These are phyloP conservation scores for Sylvia borin DNA, from an alignment of 2,797 vertebrate species.

Conservation along the genomic window DNA sequence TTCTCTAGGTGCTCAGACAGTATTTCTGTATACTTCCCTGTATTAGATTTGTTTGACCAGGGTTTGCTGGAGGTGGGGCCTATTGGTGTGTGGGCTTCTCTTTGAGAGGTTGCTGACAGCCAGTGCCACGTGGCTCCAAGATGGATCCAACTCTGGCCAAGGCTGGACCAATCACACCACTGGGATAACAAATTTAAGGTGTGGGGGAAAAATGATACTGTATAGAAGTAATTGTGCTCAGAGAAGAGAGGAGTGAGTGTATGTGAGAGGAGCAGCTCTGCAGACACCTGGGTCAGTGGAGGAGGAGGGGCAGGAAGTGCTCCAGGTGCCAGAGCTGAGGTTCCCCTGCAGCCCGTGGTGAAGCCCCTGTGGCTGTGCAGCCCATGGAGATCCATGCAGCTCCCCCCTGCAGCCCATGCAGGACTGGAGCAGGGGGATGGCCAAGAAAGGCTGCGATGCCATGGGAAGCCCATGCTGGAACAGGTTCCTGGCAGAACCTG, in stretches of 20 bases:
- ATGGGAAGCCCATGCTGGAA: background rate
- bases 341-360: background rate
- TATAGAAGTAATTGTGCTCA: background rate
- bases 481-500: background rate
- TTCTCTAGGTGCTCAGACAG: background rate
- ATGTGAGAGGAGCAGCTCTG: background rate
- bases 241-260: background rate
- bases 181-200: background rate
- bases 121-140: background rate
- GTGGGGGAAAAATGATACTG: background rate
- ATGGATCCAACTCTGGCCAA: background rate
- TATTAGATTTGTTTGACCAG: background rate
- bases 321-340: background rate
- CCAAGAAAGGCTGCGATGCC: background rate
- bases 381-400: too few relatives aligned
- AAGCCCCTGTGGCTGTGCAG: background rate
- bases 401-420: too few relatives aligned
- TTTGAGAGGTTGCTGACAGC: background rate
- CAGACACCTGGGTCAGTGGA: rapidly evolving
- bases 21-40: background rate
- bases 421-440: background rate
- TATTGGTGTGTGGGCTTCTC: background rate
- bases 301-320: background rate
- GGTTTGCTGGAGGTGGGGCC: background rate
- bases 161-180: background rate